Conservation (phyloP, 2,888 invertebrate species). For the Agelastica alni region DNA sequence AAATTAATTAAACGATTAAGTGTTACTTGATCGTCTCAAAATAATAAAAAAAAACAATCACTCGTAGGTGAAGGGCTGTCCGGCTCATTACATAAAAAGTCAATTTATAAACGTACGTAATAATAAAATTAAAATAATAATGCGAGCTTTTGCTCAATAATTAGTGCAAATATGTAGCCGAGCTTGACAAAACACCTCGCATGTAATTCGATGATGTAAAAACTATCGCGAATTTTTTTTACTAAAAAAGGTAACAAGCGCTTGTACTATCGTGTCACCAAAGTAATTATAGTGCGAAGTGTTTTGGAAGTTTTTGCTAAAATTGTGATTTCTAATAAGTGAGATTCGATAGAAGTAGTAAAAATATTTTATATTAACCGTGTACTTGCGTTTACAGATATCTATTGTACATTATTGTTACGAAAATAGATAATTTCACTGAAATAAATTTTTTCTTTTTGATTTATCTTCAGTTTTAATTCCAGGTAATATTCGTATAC, state of each 20-base stretch:
- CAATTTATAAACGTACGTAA: conserved; percentile 15
- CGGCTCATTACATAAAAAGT: too few relatives aligned
- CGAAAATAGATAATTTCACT: conserved; percentile 22
- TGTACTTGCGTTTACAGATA: conserved; percentile 6
- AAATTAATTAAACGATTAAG: background rate
- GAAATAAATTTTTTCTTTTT: conserved; percentile 14
- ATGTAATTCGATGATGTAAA: background rate
- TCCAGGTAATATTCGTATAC: conserved; percentile 37
- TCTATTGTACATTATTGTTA: conserved; percentile 20
- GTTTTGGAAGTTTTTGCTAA: conserved; percentile 14
- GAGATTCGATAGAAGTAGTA: conserved; percentile 10
- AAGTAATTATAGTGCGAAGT: too few relatives aligned
- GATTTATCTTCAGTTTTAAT: conserved; percentile 32
- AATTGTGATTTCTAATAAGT: conserved; percentile 18
- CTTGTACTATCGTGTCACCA: too few relatives aligned
- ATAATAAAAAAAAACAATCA: background rate
- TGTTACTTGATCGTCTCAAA: background rate
- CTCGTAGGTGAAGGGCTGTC: too few relatives aligned
- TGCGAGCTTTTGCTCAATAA: conserved; percentile 16
- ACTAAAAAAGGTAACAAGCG: too few relatives aligned
- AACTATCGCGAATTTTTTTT: background rate
- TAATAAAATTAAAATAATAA: conserved; percentile 14
- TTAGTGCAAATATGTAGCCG: conserved; percentile 1
- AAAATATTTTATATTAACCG: conserved; percentile 8
- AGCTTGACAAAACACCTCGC: background rate